These are phyloP conservation scores for Umimayanthus chanpuru DNA, from an alignment of 92 coral and sea anemone genomes.

Conservation along the genomic window DNA sequence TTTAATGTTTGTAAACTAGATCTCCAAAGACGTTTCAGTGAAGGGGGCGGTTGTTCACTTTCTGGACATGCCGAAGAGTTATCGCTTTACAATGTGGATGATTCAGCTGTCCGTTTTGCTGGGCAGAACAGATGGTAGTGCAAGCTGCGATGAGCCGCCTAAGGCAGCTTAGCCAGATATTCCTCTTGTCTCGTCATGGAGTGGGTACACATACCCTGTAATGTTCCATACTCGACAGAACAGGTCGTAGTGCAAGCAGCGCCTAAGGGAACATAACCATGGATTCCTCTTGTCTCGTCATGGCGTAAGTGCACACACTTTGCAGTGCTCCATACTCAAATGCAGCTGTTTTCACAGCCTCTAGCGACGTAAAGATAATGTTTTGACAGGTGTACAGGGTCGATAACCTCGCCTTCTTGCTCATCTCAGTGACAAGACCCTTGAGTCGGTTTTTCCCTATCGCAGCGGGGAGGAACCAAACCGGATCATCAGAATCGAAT, in stretches of 20 bases:
- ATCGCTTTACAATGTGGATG: background rate
- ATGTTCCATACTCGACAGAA: background rate
- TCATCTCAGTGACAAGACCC: conserved; percentile 15
- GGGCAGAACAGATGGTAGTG: too few relatives aligned
- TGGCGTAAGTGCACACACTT: background rate
- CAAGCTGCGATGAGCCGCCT: too few relatives aligned
- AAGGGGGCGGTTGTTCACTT: too few relatives aligned
- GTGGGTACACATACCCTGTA: too few relatives aligned
- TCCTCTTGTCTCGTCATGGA: too few relatives aligned
- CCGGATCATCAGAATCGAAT: background rate
- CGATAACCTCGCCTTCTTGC: conserved; percentile 3
- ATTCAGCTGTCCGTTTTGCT: background rate
- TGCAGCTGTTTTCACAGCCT: background rate
- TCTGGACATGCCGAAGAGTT: background rate
- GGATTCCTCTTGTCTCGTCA: background rate
- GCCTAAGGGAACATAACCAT: background rate
- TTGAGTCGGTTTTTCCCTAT: conserved; percentile 17
- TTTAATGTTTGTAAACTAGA: too few relatives aligned
- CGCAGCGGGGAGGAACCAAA: conserved; percentile 5
- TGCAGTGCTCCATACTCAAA: background rate
- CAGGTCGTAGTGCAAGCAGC: background rate
- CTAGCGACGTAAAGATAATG: background rate
- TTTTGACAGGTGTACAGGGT: background rate
- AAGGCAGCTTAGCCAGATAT: too few relatives aligned
- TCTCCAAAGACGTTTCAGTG: too few relatives aligned